A percentile compares a stretch with the other conserved stretches of the same genome.
Conservation (phyloP, 1,140 invertebrate genomes). For the Drosophila simulans region DNA sequence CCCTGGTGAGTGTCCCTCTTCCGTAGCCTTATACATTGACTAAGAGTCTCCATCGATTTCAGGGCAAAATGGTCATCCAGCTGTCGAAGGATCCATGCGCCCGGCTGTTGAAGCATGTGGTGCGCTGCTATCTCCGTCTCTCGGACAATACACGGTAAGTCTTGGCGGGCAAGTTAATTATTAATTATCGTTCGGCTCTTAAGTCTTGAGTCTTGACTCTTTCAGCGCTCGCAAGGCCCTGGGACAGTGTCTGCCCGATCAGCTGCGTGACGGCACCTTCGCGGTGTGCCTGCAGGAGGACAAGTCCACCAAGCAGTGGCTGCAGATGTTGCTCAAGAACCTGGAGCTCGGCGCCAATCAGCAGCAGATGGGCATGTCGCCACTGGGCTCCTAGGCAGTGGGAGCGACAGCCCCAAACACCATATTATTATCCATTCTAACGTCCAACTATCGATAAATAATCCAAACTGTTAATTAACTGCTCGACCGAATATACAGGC, state of each 20-base stretch:
- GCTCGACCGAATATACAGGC: constrained; percentile 1
- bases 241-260: constrained; percentile 98
- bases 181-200: background rate
- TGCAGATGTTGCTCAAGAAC: constrained; percentile 96
- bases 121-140: constrained; percentile 97
- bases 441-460: background rate
- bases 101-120: constrained; percentile 98
- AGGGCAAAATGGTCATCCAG: constrained; percentile 98
- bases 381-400: constrained; percentile 85
- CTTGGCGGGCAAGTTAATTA: background rate
- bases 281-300: constrained; percentile 92
- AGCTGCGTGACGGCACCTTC: constrained; percentile 97
- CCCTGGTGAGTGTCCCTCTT: constrained; percentile 86
- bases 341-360: constrained; percentile 89
- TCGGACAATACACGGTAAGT: constrained; percentile 95
- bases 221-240: constrained; percentile 95
- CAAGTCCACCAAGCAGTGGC: constrained; percentile 98
- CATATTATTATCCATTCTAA: background rate
- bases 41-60: constrained; percentile 1
- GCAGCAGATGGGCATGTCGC: constrained; percentile 87
- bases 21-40: background rate
- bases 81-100: constrained; percentile 98
- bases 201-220: no score
- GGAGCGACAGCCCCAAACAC: background rate
- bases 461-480: constrained; percentile 2